A percentile compares a stretch with the other conserved stretches of the same genome.
phyloP scores from a whole-genome alignment of 2,888 invertebrate species.

The Synanthedon andrenaeformis region DNA sequence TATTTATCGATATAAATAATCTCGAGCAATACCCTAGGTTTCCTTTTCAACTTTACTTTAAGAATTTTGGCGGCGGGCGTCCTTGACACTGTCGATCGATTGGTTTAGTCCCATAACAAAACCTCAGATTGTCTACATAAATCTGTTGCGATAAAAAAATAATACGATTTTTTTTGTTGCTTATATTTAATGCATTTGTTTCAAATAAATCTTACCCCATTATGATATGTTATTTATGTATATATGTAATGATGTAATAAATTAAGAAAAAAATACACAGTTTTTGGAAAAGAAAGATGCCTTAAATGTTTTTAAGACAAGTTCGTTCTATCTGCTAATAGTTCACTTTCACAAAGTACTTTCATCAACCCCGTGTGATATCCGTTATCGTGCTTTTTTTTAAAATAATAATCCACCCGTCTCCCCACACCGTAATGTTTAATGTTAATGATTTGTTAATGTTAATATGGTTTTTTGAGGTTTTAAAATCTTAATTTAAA shows the following conservation, averaged over 20 bases:
- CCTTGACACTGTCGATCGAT: too few relatives aligned
- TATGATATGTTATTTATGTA: constrained; percentile 67
- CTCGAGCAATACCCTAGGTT: too few relatives aligned
- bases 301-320: constrained; percentile 58
- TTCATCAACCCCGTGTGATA: not conserved
- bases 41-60: too few relatives aligned
- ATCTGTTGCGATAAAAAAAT: too few relatives aligned
- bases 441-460: not conserved
- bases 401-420: not conserved
- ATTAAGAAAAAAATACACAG: constrained; percentile 64
- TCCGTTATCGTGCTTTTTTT: not conserved
- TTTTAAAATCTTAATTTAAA: constrained; percentile 34
- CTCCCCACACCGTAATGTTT: not conserved
- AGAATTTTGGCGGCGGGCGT: too few relatives aligned
- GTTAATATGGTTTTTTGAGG: constrained; percentile 33
- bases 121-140: too few relatives aligned
- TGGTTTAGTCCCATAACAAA: too few relatives aligned
- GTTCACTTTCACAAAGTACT: not conserved
- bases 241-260: constrained; percentile 67
- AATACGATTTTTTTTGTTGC: constrained; percentile 34
- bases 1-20: too few relatives aligned
- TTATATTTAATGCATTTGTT: constrained; percentile 43
- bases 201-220: constrained; percentile 51
- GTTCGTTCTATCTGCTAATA: constrained; percentile 30
- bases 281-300: constrained; percentile 65